Evolutionary conservation across 1,140 invertebrate genomes (phyloP).

Genomic region (Phymorhynchus buccinoides): DNA sequence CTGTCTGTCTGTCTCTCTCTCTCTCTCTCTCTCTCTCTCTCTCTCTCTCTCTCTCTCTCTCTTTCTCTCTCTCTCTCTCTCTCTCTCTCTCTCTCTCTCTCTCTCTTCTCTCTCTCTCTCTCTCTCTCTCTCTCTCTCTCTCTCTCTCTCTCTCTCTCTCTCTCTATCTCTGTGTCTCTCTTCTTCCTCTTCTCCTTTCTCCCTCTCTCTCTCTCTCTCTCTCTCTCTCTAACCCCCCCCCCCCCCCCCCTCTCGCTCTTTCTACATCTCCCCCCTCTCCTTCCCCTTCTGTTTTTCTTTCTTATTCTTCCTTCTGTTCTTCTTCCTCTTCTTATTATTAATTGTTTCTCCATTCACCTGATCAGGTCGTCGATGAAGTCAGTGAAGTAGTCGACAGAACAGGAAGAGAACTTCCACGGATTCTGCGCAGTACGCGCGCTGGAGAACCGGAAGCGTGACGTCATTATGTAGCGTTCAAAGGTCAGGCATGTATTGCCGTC

Average conservation of each 20-base stretch:
- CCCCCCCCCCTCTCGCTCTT: neutral
- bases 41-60: too few relatives aligned
- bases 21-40: too few relatives aligned
- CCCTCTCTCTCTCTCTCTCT: neutral
- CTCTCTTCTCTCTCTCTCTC: too few relatives aligned
- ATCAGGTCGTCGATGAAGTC: conserved; percentile 47
- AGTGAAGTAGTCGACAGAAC: conserved; percentile 50
- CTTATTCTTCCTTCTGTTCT: neutral
- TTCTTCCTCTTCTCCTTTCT: too few relatives aligned
- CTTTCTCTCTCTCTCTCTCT: neutral
- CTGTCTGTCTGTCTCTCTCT: neutral
- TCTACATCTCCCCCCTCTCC: neutral
- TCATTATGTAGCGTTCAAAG: conserved; percentile 58
- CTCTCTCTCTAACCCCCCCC: neutral
- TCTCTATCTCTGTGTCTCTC: too few relatives aligned
- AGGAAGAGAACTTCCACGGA: conserved; percentile 54
- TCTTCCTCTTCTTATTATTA: neutral
- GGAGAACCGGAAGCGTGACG: conserved; percentile 53
- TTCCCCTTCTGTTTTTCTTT: neutral
- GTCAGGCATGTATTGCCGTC: conserved; percentile 57
- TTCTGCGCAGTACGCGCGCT: conserved; percentile 48
- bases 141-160: neutral
- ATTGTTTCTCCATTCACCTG: conserved; percentile 33
- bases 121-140: neutral
- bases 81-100: neutral